Percentiles rank a stretch among this genome's conserved stretches.
phyloP scores from a whole-genome alignment of 64 coral and sea anemone species.

The Porites australiensis region DNA sequence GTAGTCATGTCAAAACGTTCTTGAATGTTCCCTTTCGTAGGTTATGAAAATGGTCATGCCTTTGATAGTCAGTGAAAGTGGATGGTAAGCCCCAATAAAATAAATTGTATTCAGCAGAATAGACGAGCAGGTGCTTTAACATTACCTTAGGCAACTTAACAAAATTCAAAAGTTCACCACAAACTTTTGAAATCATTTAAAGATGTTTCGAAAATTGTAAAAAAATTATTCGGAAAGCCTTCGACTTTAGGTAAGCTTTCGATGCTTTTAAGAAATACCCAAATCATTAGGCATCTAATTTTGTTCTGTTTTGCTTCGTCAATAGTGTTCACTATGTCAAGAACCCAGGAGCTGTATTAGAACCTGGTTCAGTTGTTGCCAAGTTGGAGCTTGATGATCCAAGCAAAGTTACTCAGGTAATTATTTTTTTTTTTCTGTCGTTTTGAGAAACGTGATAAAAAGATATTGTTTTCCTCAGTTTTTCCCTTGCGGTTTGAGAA shows the following conservation, averaged over 20 bases:
- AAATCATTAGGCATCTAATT: neutral
- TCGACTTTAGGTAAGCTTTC: too few relatives aligned
- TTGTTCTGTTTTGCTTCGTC: neutral
- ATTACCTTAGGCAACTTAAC: too few relatives aligned
- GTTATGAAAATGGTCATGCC: conserved; percentile 99
- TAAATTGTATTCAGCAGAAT: too few relatives aligned
- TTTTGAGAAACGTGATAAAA: too few relatives aligned
- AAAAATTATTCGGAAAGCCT: too few relatives aligned
- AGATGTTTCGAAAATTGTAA: too few relatives aligned
- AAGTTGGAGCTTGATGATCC: conserved; percentile 97
- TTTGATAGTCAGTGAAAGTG: conserved; percentile 87
- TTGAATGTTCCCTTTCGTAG: conserved; percentile 35
- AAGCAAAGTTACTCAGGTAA: conserved; percentile 93
- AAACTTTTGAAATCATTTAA: too few relatives aligned
- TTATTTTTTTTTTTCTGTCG: neutral
- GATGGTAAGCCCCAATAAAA: conserved; percentile 68
- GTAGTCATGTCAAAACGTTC: neutral
- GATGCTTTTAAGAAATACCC: too few relatives aligned
- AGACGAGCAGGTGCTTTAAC: neutral
- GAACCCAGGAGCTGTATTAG: conserved; percentile 85
- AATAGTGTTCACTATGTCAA: conserved; percentile 93
- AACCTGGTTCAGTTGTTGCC: conserved; percentile 92
- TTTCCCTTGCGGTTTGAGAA: too few relatives aligned
- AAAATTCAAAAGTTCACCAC: too few relatives aligned
- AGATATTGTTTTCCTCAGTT: too few relatives aligned